Base-by-base conservation (phyloP, 2,888 invertebrate species). In the Diloba caeruleocephala region DNA sequence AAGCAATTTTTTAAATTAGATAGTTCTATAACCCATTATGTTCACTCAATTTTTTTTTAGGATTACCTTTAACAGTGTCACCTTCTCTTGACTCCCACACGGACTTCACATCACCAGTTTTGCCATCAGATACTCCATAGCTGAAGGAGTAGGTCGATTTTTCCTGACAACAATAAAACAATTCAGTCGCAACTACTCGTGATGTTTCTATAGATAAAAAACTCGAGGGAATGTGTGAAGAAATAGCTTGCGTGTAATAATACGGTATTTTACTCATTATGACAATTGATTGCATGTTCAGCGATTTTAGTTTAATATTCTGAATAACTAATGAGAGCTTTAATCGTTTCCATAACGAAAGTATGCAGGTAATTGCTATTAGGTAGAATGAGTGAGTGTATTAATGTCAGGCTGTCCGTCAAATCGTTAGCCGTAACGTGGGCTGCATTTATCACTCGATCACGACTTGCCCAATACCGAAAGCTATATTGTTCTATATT, bases 51-150 rank as follows among this genome's bases (percentile, higher is more conserved):
- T n/a, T n/a, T n/a, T n/a, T n/a, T 28, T 5, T 7, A 10, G 31
- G 13, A 26, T 5, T 71, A 94, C 94, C 95, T 87, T 93, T 94
- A 19, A 95, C 94, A 66, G 88, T 90, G 79, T 95, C 94, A 71
- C 95, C 95, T 74, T 95, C 92, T 76, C 94, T 95, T 41, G 94
- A 88, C 78, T 95, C 95, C 95, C 95, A 95, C 53, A 94, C 95
- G 42, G 94, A 89, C 72, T 95, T 95, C 1, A 95, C 84, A 52
- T 95, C 95, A 10, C 95, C 95, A 14, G 95, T 95, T 46, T 90
- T 89, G 10, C 87, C 86, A 76, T 95, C 95, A 64, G 95, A 90
- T 10, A 95, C 95, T 43, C 95, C 95, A 74, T 95, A 95, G 62
- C 95, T 94, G 80, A 94, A 95, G 52, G 94, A 94, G 83, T 95